phyloP scores from a whole-genome alignment of 1,140 invertebrate species.

The Amyelois transitella region DNA sequence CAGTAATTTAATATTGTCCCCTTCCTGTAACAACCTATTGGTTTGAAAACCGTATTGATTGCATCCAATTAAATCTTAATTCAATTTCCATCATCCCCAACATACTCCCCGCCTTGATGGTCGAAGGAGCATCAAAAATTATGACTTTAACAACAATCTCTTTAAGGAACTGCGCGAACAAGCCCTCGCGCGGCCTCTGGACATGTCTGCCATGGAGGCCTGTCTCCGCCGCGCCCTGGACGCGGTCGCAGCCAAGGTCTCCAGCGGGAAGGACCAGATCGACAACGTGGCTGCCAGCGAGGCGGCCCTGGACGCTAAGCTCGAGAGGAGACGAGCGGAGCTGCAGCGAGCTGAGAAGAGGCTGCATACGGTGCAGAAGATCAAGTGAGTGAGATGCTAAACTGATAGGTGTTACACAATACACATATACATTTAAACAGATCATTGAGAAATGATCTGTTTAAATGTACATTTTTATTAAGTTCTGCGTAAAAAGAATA shows the following conservation, averaged over 20 bases:
- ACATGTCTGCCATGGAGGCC: slow-evolving; percentile 87
- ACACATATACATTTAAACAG: no score
- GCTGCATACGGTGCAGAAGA: slow-evolving; percentile 93
- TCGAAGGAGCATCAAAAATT: no score
- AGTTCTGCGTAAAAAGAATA: no score
- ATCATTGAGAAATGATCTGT: no score
- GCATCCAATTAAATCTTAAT: no score
- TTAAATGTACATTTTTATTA: no score
- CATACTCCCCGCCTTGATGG: no score
- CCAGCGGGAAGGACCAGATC: slow-evolving; percentile 83
- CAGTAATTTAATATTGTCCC: no score
- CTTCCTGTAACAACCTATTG: no score
- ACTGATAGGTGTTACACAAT: not conserved
- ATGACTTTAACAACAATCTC: no score
- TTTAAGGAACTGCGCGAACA: slow-evolving; percentile 63
- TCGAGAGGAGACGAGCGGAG: slow-evolving; percentile 92
- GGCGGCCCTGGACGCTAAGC: slow-evolving; percentile 90
- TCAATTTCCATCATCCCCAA: no score
- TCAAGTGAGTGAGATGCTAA: slow-evolving; percentile 76
- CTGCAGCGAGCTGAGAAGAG: slow-evolving; percentile 95
- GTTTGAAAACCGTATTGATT: no score
- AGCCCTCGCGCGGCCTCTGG: slow-evolving; percentile 81
- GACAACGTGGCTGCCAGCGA: slow-evolving; percentile 90
- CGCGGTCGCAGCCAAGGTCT: slow-evolving; percentile 80
- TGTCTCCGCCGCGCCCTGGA: slow-evolving; percentile 82